These are phyloP conservation scores for Heteractis magnifica DNA, from an alignment of 92 coral and sea anemone genomes.

Conservation along the genomic window DNA sequence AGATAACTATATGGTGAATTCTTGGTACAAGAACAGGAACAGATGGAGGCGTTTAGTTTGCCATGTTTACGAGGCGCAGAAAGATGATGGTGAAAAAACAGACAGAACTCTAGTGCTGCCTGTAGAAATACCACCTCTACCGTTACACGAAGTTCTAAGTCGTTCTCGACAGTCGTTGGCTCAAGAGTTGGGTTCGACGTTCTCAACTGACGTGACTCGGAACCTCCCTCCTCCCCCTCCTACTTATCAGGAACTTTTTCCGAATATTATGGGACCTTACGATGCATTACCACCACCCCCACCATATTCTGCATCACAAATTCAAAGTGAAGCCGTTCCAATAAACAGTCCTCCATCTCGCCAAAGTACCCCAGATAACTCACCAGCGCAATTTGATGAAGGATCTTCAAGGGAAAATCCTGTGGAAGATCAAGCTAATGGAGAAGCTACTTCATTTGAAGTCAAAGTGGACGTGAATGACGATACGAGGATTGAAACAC, in stretches of 20 bases:
- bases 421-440: not conserved
- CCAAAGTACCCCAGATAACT: conserved; percentile 17
- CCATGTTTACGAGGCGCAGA: conserved; percentile 87
- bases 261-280: conserved; percentile 75
- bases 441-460: not conserved
- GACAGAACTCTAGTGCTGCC: conserved; percentile 25
- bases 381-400: not conserved
- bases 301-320: conserved; percentile 27
- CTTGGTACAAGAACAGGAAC: conserved; percentile 76
- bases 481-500: not conserved
- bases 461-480: conserved; percentile 2
- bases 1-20: conserved; percentile 73
- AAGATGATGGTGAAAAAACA: conserved; percentile 39
- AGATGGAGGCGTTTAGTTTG: conserved; percentile 87
- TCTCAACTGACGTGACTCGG: conserved; percentile 17
- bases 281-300: conserved; percentile 62
- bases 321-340: conserved; percentile 16
- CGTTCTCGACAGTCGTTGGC: conserved; percentile 4
- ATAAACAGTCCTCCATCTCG: conserved; percentile 5
- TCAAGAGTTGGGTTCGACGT: conserved; percentile 1
- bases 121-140: conserved; percentile 24
- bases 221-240: conserved; percentile 82
- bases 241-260: conserved; percentile 76
- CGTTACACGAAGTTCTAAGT: not conserved
- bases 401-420: not conserved